Evolutionary conservation across 1,140 invertebrate genomes (phyloP), one percentile per base, ranked within the genome.

Genomic region (Odontomachus brunneus): DNA sequence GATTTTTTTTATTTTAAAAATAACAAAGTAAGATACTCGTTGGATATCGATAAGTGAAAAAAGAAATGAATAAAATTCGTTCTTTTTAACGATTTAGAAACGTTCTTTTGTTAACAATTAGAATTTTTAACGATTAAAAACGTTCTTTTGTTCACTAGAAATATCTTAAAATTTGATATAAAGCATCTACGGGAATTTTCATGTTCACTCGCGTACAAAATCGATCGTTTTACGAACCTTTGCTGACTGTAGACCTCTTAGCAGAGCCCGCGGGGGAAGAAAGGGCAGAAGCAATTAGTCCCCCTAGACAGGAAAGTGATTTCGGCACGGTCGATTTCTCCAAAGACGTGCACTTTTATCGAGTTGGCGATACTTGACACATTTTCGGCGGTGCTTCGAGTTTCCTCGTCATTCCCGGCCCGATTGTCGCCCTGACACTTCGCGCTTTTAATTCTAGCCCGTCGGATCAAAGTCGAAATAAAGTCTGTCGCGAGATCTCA

Each of bases 351-450:
- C 87, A 85, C 80, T 88, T 78, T 84, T 83, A 89, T 84, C 87
- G 86, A 86, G 84, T 87, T 51, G 84, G 49, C 84, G 84, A 73
- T 82, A 53, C 87, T 89, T 88, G 87, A 89, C 76, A 78, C 84
- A 88, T 88, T 88, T 86, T 9, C 62, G 17, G 48, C 57, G 73
- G n/a, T 73, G 51, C 29, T 24, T 74, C 48, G 65, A 72, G 82
- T 87, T 66, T 81, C 75, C 63, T 67, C 72, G 49, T 14, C 74
- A 69, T 69, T 74, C 62, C 15, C 60, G 24, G 33, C 29, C 26
- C 33, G 2, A 65, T 65, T 14, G 44, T 53, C 33, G 19, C 7
- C 9, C 11, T 48, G n/a, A 44, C 49, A 44, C 24, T 44, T 44
- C 14, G 59, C 33, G n/a, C 22, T 19, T 12, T 26, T 38, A 62